phyloP scores from a whole-genome alignment of 1,140 invertebrate species.

The Nephotettix cincticeps region DNA sequence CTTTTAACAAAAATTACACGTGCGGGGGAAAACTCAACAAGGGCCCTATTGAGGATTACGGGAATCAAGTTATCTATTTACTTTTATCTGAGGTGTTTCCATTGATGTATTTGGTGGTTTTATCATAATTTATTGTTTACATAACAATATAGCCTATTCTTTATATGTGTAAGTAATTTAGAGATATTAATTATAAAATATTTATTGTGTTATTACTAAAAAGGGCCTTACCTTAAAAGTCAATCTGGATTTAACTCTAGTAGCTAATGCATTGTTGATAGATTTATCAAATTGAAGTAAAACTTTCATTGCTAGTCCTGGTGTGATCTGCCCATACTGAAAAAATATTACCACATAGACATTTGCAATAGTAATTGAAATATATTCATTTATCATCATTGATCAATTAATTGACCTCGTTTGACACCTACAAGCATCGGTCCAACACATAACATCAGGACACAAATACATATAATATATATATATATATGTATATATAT shows the following conservation, averaged over 20 bases:
- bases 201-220: no score
- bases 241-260: constrained; percentile 86
- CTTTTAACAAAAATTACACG: no score
- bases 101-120: no score
- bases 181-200: no score
- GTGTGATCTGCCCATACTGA: constrained; percentile 94
- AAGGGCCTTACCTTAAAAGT: constrained; percentile 93
- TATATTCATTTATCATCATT: neutral
- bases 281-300: constrained; percentile 95
- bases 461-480: neutral
- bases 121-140: no score
- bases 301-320: constrained; percentile 87
- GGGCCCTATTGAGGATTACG: no score
- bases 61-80: no score
- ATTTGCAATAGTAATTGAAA: neutral
- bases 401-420: neutral
- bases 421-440: neutral
- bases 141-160: no score
- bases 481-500: neutral
- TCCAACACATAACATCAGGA: no score
- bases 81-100: no score
- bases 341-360: constrained; percentile 47
- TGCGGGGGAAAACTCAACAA: no score
- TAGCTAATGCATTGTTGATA: constrained; percentile 93
- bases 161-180: no score